Conservation (phyloP, 2,797 vertebrate genomes). For the Diplodus puntazzo region DNA sequence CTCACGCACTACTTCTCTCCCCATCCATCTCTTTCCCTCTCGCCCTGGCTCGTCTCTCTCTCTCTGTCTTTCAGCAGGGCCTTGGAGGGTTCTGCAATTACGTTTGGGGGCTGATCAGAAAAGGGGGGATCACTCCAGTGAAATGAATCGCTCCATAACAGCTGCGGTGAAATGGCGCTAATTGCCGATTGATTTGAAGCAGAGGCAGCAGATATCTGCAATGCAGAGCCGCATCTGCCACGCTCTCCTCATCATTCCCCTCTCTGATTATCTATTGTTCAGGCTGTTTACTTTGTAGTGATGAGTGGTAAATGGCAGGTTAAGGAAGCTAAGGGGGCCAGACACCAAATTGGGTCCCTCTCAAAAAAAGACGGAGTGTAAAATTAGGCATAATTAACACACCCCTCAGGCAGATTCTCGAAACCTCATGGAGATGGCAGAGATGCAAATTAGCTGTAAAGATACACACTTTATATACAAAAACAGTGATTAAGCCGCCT, state of each 20-base stretch:
- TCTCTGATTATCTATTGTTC: slow-evolving; percentile 88
- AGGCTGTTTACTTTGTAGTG: slow-evolving; percentile 85
- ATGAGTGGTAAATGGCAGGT: slow-evolving; percentile 86
- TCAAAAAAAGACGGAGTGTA: slow-evolving; percentile 78
- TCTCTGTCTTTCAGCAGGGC: slow-evolving; percentile 60
- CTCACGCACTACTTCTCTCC: slow-evolving; percentile 48
- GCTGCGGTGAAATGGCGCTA: slow-evolving; percentile 88
- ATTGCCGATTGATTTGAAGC: slow-evolving; percentile 88
- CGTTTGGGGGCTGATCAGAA: slow-evolving; percentile 66
- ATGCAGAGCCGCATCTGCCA: slow-evolving; percentile 81
- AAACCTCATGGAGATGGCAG: slow-evolving; percentile 73
- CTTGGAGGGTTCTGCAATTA: slow-evolving; percentile 81
- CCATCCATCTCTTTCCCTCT: slow-evolving; percentile 43
- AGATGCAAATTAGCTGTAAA: slow-evolving; percentile 82
- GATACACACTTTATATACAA: slow-evolving; percentile 80
- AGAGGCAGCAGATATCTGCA: slow-evolving; percentile 82
- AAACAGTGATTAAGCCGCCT: slow-evolving; percentile 82
- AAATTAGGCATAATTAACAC: slow-evolving; percentile 84
- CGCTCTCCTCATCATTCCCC: slow-evolving; percentile 75
- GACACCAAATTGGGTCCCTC: slow-evolving; percentile 83
- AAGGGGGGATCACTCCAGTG: slow-evolving; percentile 82
- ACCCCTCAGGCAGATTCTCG: slow-evolving; percentile 75
- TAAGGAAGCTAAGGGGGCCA: slow-evolving; percentile 85
- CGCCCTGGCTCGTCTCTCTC: slow-evolving; percentile 27
- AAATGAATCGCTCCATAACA: slow-evolving; percentile 83